Evolutionary conservation across 2,113 vertebrate species (phyloP), one percentile per base, ranked within the genome.

Genomic region (Oreochromis niloticus): DNA sequence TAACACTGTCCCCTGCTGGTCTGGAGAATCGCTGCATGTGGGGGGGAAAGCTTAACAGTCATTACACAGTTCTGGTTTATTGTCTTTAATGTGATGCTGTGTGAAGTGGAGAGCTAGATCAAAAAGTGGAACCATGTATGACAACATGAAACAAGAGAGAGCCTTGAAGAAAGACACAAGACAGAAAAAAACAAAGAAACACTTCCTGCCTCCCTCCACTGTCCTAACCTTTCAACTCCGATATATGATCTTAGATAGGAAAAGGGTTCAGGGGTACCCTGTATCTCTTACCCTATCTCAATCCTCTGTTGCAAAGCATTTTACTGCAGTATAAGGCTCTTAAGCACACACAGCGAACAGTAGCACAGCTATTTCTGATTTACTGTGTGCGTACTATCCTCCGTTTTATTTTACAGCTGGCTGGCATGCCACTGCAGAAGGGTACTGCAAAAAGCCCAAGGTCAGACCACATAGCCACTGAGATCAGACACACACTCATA

Each of bases 351-450:
- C 85, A 91, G 88, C 19, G 55, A 88, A 92, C 89, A 83, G 90
- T 80, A 81, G 83, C 91, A 66, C 79, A 34, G 93, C 94, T 94
- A 88, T 92, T 95, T 92, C 94, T 95, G 93, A 95, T 96, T 96
- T 96, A 96, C 91, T 92, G 93, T 94, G 92, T 85, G 86, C 82
- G 79, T 87, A 91, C 92, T 82, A 84, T 91, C 89, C 92, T 95
- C 91, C 91, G 92, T 96, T 95, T 96, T 95, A 94, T 96, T 96
- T 95, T 96, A 96, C 94, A 95, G 93, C 92, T 93, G 92, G 93
- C 91, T 95, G 93, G 90, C 92, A 95, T 86, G 85, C 91, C 85
- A 85, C 90, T 89, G 93, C 89, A 92, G 84, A 87, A 95, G 91
- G 92, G 93, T 90, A 88, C 93, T 73, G 94, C 91, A 94, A 94